phyloP scores from a whole-genome alignment of 2,888 invertebrate species.

The Dascillus cervinus region DNA sequence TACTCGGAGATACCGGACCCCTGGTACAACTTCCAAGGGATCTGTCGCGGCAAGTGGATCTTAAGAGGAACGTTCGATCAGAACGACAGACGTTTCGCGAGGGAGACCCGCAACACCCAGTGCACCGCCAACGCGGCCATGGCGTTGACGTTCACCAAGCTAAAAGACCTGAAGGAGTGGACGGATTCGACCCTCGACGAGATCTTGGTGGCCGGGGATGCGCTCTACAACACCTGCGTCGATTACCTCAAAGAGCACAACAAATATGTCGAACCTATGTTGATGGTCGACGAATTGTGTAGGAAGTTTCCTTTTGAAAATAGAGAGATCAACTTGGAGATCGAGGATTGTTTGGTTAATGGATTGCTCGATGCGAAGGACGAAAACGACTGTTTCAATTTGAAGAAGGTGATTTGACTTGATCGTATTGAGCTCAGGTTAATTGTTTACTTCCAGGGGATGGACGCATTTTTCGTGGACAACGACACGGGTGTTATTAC shows the following conservation, averaged over 20 bases:
- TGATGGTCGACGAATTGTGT: conserved; percentile 36
- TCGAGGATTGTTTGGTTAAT: conserved; percentile 35
- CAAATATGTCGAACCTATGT: conserved; percentile 24
- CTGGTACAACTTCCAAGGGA: conserved; percentile 39
- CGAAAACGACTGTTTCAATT: conserved; percentile 20
- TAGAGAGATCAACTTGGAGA: conserved; percentile 27
- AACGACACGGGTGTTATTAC: conserved; percentile 48
- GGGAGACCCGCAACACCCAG: conserved; percentile 39
- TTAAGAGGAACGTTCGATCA: conserved; percentile 36
- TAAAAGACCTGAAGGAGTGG: conserved; percentile 35
- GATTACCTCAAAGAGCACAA: conserved; percentile 25
- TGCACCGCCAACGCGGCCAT: conserved; percentile 41
- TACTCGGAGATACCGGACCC: conserved; percentile 28
- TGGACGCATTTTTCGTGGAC: conserved; percentile 38
- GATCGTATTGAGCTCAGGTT: not conserved
- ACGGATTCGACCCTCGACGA: conserved; percentile 37
- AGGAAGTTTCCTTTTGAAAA: conserved; percentile 34
- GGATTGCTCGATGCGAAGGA: conserved; percentile 27
- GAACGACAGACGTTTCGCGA: conserved; percentile 31
- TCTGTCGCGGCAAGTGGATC: conserved; percentile 31
- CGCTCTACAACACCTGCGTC: conserved; percentile 37
- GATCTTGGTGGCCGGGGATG: too few relatives aligned
- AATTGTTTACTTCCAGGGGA: conserved; percentile 24
- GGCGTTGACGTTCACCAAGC: conserved; percentile 34
- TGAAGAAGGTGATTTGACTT: conserved; percentile 17